Conservation (phyloP, 2,113 vertebrate genomes). For the Ageneiosus marmoratus region DNA sequence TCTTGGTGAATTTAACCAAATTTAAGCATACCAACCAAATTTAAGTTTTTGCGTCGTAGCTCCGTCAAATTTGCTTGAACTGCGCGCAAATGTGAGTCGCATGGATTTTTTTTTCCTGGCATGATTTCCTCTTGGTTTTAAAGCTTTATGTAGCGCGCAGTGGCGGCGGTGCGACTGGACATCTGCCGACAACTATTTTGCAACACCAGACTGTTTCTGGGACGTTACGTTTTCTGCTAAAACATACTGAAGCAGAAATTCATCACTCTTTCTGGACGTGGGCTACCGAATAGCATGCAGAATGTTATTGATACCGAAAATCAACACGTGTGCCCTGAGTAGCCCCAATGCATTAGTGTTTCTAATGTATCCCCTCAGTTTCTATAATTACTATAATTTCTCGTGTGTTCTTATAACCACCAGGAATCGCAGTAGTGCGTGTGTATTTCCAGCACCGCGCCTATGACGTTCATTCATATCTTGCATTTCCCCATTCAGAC, state of each 20-base stretch:
- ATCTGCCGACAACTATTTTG: conserved; percentile 30
- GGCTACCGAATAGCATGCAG: neutral
- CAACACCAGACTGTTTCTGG: conserved; percentile 19
- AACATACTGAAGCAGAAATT: neutral
- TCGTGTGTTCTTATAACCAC: neutral
- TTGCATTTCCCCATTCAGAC: neutral
- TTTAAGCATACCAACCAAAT: neutral
- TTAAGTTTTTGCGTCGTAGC: neutral
- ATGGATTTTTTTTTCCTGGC: neutral
- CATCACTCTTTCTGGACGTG: neutral
- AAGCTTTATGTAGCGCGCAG: neutral
- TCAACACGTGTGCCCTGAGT: conserved; percentile 4
- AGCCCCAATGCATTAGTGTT: neutral
- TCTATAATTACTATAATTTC: neutral
- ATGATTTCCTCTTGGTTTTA: conserved; percentile 14
- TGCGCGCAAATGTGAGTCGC: neutral
- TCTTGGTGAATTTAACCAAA: neutral
- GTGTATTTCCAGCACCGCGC: conserved; percentile 75
- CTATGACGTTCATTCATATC: conserved; percentile 53
- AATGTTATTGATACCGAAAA: neutral
- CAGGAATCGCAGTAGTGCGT: neutral
- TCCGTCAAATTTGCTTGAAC: neutral
- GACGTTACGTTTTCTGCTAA: neutral
- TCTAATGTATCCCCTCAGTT: neutral
- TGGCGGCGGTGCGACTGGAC: conserved; percentile 6